A percentile compares a stretch with the other conserved stretches of the same genome.
These are phyloP conservation scores for Tautogolabrus adspersus DNA, from an alignment of 2,113 vertebrate genomes.

Conservation along the genomic window DNA sequence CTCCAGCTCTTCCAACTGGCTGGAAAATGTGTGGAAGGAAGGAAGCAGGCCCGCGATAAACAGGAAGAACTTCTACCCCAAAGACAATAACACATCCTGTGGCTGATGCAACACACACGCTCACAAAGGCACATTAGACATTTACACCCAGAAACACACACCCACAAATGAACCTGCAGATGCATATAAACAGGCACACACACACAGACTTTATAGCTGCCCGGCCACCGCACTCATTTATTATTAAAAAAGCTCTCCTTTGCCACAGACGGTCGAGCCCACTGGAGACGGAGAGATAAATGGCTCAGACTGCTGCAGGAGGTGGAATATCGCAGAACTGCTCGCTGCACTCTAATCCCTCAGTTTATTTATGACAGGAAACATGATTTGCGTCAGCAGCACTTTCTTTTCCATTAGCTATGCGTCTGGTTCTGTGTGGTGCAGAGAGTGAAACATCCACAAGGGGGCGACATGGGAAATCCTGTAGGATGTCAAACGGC, in stretches of 20 bases:
- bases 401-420: constrained; percentile 47
- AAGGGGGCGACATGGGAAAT: constrained; percentile 54
- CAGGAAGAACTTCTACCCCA: constrained; percentile 78
- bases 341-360: constrained; percentile 49
- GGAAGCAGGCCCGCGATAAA: constrained; percentile 76
- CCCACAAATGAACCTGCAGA: constrained; percentile 5
- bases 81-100: constrained; percentile 76
- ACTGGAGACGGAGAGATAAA: constrained; percentile 12
- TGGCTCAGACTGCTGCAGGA: background rate
- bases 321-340: constrained; percentile 27
- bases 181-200: background rate
- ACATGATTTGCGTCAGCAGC: constrained; percentile 70
- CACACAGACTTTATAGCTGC: background rate
- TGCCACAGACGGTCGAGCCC: background rate
- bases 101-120: constrained; percentile 32
- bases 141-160: constrained; percentile 22
- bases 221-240: constrained; percentile 16
- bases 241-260: constrained; percentile 27
- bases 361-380: constrained; percentile 78
- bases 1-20: constrained; percentile 44
- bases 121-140: constrained; percentile 11
- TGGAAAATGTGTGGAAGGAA: constrained; percentile 70
- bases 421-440: constrained; percentile 15
- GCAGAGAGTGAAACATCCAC: constrained; percentile 41
- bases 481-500: background rate